These are phyloP conservation scores for Melanotaenia nigrans DNA, from an alignment of 2,797 vertebrate genomes.

Conservation along the genomic window DNA sequence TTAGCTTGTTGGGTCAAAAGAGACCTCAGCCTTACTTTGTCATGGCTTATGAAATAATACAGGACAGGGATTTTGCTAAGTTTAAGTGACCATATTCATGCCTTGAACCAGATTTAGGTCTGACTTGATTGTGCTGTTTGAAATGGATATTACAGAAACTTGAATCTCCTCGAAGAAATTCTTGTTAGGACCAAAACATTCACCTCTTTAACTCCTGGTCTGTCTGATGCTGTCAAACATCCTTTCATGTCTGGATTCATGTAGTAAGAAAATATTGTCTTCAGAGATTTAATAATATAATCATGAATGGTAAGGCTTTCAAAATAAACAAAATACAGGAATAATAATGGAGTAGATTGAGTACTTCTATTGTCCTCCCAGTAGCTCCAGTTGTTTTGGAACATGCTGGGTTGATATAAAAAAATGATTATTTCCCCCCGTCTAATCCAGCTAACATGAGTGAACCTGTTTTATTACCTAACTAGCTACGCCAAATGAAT, in stretches of 20 bases:
- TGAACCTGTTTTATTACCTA: background rate
- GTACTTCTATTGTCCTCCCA: no score
- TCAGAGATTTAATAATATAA: background rate
- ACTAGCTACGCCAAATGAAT: no score
- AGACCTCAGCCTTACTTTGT: conserved; percentile 10
- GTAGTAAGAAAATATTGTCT: background rate
- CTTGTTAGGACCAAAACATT: background rate
- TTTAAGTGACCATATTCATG: conserved; percentile 3
- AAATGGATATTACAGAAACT: conserved; percentile 18
- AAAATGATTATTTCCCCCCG: no score
- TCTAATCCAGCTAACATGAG: background rate
- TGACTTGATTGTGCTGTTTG: conserved; percentile 9
- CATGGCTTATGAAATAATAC: conserved; percentile 1
- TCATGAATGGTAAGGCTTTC: no score
- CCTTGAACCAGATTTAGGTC: conserved; percentile 7
- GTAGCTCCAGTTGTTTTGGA: background rate
- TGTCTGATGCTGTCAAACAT: background rate
- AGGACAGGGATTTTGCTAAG: conserved; percentile 7
- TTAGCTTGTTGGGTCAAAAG: conserved; percentile 40
- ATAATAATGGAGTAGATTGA: no score
- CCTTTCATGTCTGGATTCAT: background rate
- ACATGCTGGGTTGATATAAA: background rate
- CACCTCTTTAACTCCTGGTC: background rate
- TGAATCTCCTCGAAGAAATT: background rate
- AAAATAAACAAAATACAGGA: no score